A percentile compares a stretch with the other conserved stretches of the same genome.
phyloP scores from a whole-genome alignment of 1,140 invertebrate genomes.

The Pararge aegeria region DNA sequence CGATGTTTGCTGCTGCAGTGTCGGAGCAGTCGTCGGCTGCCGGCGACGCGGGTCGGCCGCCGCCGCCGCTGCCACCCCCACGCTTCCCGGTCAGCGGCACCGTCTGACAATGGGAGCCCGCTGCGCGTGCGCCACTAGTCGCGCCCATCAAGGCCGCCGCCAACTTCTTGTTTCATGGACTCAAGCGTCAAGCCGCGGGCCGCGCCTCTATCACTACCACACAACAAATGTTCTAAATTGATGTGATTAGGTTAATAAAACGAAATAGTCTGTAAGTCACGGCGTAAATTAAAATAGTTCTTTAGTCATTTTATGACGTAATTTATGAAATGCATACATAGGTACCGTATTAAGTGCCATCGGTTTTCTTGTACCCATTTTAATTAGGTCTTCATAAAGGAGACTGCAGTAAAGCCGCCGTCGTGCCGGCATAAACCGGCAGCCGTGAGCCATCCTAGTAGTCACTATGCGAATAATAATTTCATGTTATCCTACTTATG shows the following conservation, averaged over 20 bases:
- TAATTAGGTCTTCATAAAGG: constrained; percentile 50
- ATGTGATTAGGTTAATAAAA: constrained; percentile 75
- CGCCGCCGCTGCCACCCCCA: constrained; percentile 84
- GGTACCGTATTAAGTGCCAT: constrained; percentile 68
- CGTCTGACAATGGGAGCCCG: constrained; percentile 85
- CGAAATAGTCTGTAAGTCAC: constrained; percentile 71
- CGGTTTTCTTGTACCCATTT: constrained; percentile 71
- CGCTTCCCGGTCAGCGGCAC: constrained; percentile 83
- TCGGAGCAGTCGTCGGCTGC: constrained; percentile 76
- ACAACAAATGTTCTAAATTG: constrained; percentile 79
- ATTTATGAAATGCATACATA: constrained; percentile 64
- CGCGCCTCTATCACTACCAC: constrained; percentile 72
- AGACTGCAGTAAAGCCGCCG: neutral
- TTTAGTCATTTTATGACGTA: constrained; percentile 76
- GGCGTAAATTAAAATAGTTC: constrained; percentile 70
- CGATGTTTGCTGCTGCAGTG: constrained; percentile 39
- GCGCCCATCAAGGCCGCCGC: constrained; percentile 81
- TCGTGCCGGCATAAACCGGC: too few species aligned
- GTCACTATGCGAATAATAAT: too few species aligned
- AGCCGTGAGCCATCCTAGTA: too few species aligned
- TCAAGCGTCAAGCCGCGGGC: constrained; percentile 66
- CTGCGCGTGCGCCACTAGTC: constrained; percentile 71
- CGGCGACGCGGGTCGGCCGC: constrained; percentile 73
- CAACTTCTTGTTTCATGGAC: constrained; percentile 79
- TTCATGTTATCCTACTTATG: too few species aligned